Evolutionary conservation across 2,113 vertebrate species (phyloP).

Genomic region (Hemichromis elongatus): DNA sequence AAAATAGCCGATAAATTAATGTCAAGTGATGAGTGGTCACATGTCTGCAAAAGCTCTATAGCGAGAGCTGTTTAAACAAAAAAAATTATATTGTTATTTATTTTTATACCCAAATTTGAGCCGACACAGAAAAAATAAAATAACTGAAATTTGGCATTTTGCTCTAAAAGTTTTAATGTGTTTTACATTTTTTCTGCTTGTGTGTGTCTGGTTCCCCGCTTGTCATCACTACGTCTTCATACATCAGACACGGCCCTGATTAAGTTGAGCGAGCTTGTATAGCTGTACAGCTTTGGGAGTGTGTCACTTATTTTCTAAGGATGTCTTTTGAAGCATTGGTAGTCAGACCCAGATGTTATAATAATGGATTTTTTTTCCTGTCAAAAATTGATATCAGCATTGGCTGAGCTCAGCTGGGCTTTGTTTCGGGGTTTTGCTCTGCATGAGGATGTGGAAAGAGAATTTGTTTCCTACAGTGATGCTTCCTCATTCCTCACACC

Average conservation of each 20-base stretch:
- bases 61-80: neutral
- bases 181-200: neutral
- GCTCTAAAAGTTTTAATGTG: neutral
- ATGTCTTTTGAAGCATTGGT: neutral
- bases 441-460: neutral
- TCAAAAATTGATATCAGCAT: neutral
- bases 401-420: neutral
- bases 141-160: neutral
- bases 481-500: neutral
- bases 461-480: neutral
- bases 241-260: neutral
- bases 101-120: neutral
- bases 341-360: neutral
- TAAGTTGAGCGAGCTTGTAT: neutral
- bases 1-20: neutral
- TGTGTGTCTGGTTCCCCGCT: neutral
- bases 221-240: neutral
- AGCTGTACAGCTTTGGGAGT: neutral
- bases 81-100: neutral
- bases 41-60: neutral
- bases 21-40: neutral
- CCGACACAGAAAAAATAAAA: neutral
- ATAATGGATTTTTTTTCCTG: neutral
- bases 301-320: neutral
- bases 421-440: accelerated